Conservation (phyloP, 2,113 vertebrate genomes). For the Dendrocopos noguchii region DNA sequence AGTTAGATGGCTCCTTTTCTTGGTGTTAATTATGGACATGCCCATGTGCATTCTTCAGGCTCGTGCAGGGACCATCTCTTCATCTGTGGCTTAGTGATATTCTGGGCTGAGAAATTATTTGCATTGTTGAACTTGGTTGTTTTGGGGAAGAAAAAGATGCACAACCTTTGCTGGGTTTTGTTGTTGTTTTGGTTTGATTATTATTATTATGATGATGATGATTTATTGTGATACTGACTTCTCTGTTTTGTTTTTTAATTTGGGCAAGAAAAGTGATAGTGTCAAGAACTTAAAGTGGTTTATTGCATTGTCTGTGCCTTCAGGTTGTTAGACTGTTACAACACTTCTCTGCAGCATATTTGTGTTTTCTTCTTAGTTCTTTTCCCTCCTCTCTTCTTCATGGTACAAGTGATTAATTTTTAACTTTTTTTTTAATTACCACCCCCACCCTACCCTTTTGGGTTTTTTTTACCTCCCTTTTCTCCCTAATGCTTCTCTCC, state of each 20-base stretch:
- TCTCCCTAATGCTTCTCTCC: not conserved
- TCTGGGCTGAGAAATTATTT: not conserved
- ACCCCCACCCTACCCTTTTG: not conserved
- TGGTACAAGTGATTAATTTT: not conserved
- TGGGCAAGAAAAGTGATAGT: not conserved
- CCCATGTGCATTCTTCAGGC: not conserved
- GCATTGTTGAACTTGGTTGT: not conserved
- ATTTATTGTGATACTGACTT: not conserved
- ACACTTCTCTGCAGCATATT: not conserved
- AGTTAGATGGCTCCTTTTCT: not conserved
- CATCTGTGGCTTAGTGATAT: not conserved
- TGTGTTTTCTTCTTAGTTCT: not conserved
- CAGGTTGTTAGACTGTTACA: not conserved
- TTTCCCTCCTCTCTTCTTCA: not conserved
- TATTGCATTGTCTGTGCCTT: not conserved
- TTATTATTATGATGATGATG: too few species aligned
- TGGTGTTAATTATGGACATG: not conserved
- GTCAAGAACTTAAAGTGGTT: not conserved
- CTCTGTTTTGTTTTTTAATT: not conserved
- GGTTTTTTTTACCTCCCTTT: not conserved
- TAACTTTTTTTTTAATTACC: not conserved
- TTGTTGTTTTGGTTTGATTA: not conserved
- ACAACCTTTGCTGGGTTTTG: not conserved
- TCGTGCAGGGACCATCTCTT: not conserved
- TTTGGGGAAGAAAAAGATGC: not conserved